A percentile compares a stretch with the other conserved stretches of the same genome.
Conservation (phyloP, 2,888 invertebrate species). For the Acanthococcus lagerstroemiae region DNA sequence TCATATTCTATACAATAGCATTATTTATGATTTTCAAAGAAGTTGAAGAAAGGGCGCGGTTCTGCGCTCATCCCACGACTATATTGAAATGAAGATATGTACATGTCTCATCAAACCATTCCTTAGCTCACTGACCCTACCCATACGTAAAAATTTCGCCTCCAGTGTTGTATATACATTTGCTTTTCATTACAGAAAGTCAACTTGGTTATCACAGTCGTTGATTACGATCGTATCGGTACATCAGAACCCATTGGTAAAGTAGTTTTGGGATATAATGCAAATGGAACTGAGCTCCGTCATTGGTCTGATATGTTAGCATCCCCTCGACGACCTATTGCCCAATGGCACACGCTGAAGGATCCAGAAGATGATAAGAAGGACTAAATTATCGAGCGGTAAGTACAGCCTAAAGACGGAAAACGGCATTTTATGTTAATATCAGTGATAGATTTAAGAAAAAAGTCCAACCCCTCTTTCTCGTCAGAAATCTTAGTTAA, state of each 20-base stretch:
- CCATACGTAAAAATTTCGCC: background rate
- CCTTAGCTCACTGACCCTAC: too few species aligned
- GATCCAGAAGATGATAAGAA: constrained; percentile 92
- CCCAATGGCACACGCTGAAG: constrained; percentile 99
- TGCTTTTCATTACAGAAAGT: constrained; percentile 70
- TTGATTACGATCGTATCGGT: constrained; percentile 99
- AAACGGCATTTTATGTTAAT: too few species aligned
- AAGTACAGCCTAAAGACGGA: too few species aligned
- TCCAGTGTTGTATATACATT: background rate
- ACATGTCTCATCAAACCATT: too few species aligned
- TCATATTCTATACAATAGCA: too few species aligned
- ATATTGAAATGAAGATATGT: too few species aligned
- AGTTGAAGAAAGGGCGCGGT: too few species aligned
- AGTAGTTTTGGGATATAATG: constrained; percentile 92
- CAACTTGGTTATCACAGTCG: constrained; percentile 95
- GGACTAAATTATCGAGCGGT: constrained; percentile 40
- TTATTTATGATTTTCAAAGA: too few species aligned
- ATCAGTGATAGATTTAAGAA: too few species aligned
- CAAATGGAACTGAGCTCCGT: constrained; percentile 93
- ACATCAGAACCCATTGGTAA: constrained; percentile 99
- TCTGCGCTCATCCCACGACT: too few species aligned
- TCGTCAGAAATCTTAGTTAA: background rate
- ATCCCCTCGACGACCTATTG: constrained; percentile 96
- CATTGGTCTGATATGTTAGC: constrained; percentile 99
- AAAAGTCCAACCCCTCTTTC: too few species aligned